These are phyloP conservation scores for Acyrthosiphon pisum DNA, from an alignment of 1,140 invertebrate species.

Conservation along the genomic window DNA sequence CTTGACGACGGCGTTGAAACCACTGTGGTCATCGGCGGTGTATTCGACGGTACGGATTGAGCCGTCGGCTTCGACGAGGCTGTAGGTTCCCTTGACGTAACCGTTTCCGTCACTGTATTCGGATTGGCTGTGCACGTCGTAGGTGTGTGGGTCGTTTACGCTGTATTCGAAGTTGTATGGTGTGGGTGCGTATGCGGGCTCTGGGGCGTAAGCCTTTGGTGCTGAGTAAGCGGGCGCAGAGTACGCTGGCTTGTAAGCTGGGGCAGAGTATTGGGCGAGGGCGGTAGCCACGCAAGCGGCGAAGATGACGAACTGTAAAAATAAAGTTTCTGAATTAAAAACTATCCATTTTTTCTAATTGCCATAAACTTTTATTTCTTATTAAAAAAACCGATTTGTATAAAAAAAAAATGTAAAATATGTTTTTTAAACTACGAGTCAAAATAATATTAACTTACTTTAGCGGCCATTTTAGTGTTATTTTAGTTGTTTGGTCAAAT, in stretches of 20 bases:
- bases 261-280: background rate
- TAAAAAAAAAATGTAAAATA: too few relatives aligned
- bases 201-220: constrained; percentile 60
- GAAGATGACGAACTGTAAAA: too few relatives aligned
- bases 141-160: constrained; percentile 61
- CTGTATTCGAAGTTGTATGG: constrained; percentile 61
- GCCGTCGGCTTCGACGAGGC: constrained; percentile 63
- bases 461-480: background rate
- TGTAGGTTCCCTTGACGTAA: constrained; percentile 57
- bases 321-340: too few relatives aligned
- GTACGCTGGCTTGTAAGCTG: constrained; percentile 52
- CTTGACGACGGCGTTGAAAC: constrained; percentile 72
- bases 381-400: too few relatives aligned
- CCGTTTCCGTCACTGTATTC: constrained; percentile 61
- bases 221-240: constrained; percentile 58
- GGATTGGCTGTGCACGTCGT: constrained; percentile 60
- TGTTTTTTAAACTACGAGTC: too few relatives aligned
- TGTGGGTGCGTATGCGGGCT: constrained; percentile 35
- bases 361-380: too few relatives aligned
- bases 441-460: background rate
- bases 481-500: background rate
- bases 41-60: constrained; percentile 66
- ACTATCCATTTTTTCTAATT: too few relatives aligned
- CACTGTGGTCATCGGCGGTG: constrained; percentile 69
- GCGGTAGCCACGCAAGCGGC: too few relatives aligned